Evolutionary conservation across 92 coral and sea anemone genomes (phyloP).

Genomic region (Heteractis magnifica): DNA sequence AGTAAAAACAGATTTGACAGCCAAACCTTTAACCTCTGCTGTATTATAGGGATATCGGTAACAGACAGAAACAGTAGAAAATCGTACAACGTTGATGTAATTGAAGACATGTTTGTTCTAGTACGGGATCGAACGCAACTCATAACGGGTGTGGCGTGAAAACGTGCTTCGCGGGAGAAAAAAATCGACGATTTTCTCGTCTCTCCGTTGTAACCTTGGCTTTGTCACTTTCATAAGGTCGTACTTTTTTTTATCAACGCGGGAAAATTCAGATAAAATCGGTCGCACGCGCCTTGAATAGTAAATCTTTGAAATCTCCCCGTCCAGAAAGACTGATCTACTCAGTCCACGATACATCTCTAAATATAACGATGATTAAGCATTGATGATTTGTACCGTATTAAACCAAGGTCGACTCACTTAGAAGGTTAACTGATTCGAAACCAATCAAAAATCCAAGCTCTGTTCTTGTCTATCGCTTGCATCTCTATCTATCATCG

Average conservation of each 20-base stretch:
- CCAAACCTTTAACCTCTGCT: constrained; percentile 6
- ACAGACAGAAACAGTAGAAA: not conserved
- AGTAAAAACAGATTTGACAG: not conserved
- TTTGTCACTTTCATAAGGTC: not conserved
- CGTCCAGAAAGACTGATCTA: not conserved
- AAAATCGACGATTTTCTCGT: not conserved
- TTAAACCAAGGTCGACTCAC: constrained; percentile 19
- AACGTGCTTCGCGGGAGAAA: not conserved
- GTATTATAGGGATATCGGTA: not conserved
- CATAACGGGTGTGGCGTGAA: not conserved
- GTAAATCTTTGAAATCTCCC: not conserved
- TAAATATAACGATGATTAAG: constrained; percentile 6
- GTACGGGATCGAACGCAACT: not conserved
- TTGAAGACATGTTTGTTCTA: constrained; percentile 7
- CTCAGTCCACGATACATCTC: constrained; percentile 9
- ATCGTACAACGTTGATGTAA: not conserved
- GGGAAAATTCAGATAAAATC: constrained; percentile 6
- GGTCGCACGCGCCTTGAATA: not conserved
- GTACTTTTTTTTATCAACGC: not conserved
- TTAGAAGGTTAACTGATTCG: constrained; percentile 16
- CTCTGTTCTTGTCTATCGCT: not conserved
- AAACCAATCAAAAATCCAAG: not conserved
- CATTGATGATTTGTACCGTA: constrained; percentile 1
- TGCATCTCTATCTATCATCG: constrained; percentile 13
- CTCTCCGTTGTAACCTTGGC: not conserved